Evolutionary conservation across 1,140 invertebrate species (phyloP).

Genomic region (Drosophila albomicans): DNA sequence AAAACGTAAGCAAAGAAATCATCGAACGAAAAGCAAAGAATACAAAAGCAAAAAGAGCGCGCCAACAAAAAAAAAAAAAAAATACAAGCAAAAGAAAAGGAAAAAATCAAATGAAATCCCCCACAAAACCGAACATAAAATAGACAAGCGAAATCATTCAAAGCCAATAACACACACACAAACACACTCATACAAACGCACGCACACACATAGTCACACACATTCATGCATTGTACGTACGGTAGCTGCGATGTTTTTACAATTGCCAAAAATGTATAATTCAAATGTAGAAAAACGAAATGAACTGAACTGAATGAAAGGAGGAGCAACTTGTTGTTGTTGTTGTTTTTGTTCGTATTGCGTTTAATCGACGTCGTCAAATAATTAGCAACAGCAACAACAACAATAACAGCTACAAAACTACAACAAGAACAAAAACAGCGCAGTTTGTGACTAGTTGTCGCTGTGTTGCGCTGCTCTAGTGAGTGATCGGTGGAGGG

Average conservation of each 20-base stretch:
- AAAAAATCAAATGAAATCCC: conserved; percentile 28
- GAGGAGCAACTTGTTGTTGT: conserved; percentile 36
- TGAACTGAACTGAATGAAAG: conserved; percentile 3
- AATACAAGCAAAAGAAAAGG: conserved; percentile 13
- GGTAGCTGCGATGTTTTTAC: conserved; percentile 28
- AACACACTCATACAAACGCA: neutral
- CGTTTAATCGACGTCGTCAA: conserved; percentile 26
- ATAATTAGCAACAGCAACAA: conserved; percentile 36
- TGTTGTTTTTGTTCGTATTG: conserved; percentile 5
- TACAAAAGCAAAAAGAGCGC: conserved; percentile 28
- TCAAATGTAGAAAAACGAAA: conserved; percentile 4
- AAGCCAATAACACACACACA: conserved; percentile 30
- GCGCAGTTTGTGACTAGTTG: conserved; percentile 4
- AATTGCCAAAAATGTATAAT: conserved; percentile 29
- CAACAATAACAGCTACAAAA: neutral
- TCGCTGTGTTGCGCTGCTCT: conserved; percentile 6
- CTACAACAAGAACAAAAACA: neutral
- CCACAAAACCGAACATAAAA: conserved; percentile 33
- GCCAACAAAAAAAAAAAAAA: conserved; percentile 19
- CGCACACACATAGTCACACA: neutral
- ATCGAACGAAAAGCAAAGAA: conserved; percentile 15
- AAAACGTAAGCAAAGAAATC: conserved; percentile 46
- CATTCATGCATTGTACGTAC: conserved; percentile 2
- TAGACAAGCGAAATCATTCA: conserved; percentile 47
- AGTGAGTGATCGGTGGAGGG: neutral